These are phyloP conservation scores for Brachyistius frenatus DNA, from an alignment of 2,113 vertebrate species.

Conservation along the genomic window DNA sequence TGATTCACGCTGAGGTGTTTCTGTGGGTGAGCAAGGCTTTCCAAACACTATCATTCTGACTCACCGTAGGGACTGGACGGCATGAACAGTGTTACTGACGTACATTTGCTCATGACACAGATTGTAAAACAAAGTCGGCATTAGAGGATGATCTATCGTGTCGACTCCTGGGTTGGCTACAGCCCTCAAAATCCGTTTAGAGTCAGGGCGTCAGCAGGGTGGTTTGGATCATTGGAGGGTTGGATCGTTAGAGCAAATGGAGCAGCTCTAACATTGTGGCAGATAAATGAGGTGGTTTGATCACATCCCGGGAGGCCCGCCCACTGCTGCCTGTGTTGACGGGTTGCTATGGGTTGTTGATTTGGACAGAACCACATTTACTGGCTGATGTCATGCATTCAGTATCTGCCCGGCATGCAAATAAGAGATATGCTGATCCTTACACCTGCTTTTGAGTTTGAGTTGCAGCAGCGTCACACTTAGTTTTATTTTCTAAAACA, in stretches of 20 bases:
- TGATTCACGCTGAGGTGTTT: conserved; percentile 60
- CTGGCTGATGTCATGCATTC: conserved; percentile 69
- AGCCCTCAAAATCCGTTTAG: conserved; percentile 19
- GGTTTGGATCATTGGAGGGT: conserved; percentile 52
- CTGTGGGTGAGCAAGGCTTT: conserved; percentile 49
- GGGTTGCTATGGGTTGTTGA: conserved; percentile 73
- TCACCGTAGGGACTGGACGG: conserved; percentile 33
- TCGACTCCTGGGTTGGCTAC: not conserved
- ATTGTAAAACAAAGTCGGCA: conserved; percentile 2
- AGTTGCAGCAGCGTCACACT: conserved; percentile 37
- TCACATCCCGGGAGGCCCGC: conserved; percentile 51
- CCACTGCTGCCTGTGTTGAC: conserved; percentile 63
- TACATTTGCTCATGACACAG: not conserved
- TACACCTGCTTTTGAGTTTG: conserved; percentile 21
- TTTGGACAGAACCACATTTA: conserved; percentile 63
- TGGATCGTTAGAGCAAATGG: conserved; percentile 32
- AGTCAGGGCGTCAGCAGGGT: conserved; percentile 14
- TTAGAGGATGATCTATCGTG: not conserved
- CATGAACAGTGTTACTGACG: not conserved
- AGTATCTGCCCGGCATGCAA: conserved; percentile 62
- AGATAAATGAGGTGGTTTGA: conserved; percentile 39
- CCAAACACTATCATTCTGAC: conserved; percentile 37
- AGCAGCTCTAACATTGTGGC: conserved; percentile 40
- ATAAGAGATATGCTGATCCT: conserved; percentile 40
- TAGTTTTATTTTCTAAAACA: conserved; percentile 13